Conservation (phyloP, 2,797 vertebrate genomes). For the Sebastes wilsoni region DNA sequence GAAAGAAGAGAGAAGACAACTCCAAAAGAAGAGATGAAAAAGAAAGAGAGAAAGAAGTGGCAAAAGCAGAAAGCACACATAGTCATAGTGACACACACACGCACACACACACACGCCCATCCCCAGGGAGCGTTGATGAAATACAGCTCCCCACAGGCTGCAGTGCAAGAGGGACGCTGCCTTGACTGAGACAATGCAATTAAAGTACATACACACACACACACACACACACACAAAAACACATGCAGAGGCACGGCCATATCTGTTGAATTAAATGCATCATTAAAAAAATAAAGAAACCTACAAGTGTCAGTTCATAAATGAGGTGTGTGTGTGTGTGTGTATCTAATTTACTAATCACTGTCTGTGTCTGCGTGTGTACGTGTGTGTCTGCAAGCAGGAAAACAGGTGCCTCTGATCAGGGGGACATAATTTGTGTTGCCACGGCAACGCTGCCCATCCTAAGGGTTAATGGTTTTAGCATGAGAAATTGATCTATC, state of each 20-base stretch:
- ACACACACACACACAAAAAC: neutral
- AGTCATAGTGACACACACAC: constrained; percentile 18
- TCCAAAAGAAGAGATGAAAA: neutral
- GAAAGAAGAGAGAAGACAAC: neutral
- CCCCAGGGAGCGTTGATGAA: constrained; percentile 45
- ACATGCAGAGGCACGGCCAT: neutral
- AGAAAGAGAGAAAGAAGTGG: neutral
- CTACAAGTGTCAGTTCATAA: neutral
- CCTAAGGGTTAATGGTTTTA: constrained; percentile 64
- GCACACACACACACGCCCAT: constrained; percentile 10
- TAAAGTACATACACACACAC: neutral
- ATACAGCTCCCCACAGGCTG: constrained; percentile 41
- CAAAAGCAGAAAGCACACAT: neutral
- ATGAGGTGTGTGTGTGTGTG: constrained; percentile 2
- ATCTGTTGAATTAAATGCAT: constrained; percentile 8
- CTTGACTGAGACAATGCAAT: constrained; percentile 33
- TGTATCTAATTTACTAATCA: constrained; percentile 12
- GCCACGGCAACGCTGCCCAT: constrained; percentile 63
- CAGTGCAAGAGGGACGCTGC: constrained; percentile 17
- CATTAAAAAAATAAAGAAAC: neutral
- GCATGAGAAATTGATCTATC: constrained; percentile 71
- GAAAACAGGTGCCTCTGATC: constrained; percentile 62
- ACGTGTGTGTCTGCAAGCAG: neutral
- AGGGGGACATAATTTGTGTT: constrained; percentile 59
- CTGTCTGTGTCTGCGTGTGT: neutral